Evolutionary conservation across 2,888 invertebrate genomes (phyloP), one percentile per base, ranked within the genome.

Genomic region (Lasioglossum pauxillum): DNA sequence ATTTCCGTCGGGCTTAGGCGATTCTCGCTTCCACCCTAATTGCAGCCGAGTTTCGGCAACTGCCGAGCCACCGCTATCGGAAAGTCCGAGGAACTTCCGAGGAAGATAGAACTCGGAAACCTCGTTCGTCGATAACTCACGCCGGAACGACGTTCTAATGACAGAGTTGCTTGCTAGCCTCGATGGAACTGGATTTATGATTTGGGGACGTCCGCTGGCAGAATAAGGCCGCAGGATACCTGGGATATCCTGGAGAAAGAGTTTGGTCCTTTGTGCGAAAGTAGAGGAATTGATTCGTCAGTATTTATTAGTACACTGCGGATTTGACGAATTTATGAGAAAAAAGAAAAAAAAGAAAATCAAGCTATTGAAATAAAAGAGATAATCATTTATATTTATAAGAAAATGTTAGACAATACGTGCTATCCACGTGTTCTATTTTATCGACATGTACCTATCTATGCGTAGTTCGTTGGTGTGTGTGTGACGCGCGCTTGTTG

Each of bases 1-100:
- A 83, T 79, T 75, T 72, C 57, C 72, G 41, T 57, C 53, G 64
- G 38, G 4, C 12, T 16, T 19, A 35, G 67, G 12, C 60, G 74
- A 78, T 84, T 75, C 74, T 69, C 82, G 41, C 46, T 44, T 35
- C 41, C n/a, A 64, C 69, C 35, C 60, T 71, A 74, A 84, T 82
- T 71, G 31, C 57, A 23, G 10, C 27, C 8, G 69, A 75, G 41
- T 67, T 46, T 16, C 23, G 41, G 10, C 38, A 27, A 23, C 57
- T 31, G 46, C 16, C 19, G 60, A 31, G 60, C 60, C 60, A 64
- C 38, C 57, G 57, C 75, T 75, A 80, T 75, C 46, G 80, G 71
- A 53, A 74, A 80, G 71, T 75, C 80, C 75, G 46, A 27, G 35
- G 57, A 83, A 75, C 57, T 71, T 46, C 16, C 38, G 23, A 0